Evolutionary conservation across 2,888 invertebrate genomes (phyloP).

Genomic region (Caenorhabditis japonica): DNA sequence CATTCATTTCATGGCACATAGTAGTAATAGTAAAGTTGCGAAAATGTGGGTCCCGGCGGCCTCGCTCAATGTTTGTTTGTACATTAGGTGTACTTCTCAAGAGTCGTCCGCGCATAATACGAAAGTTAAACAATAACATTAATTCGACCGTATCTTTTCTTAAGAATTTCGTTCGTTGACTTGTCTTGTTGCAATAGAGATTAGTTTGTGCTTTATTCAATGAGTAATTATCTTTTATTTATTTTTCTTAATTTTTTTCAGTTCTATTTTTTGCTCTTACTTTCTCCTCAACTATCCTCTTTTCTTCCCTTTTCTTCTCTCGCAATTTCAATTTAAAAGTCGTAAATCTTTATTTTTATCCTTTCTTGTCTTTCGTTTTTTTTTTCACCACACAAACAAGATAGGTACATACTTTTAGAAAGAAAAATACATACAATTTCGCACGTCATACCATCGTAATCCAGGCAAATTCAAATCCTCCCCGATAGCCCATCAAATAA

Average conservation of each 20-base stretch:
- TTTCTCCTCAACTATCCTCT: not conserved
- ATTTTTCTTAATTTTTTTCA: too few relatives aligned
- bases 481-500: too few relatives aligned
- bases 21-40: not conserved
- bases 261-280: too few relatives aligned
- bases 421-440: too few relatives aligned
- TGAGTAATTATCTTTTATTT: too few relatives aligned
- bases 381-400: slow-evolving; percentile 7
- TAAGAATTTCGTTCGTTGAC: too few relatives aligned
- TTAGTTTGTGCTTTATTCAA: too few relatives aligned
- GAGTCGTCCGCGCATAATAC: slow-evolving; percentile 30
- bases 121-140: slow-evolving; percentile 33
- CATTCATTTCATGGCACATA: not conserved
- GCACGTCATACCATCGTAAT: too few relatives aligned
- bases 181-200: too few relatives aligned
- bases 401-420: not conserved
- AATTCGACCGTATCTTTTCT: too few relatives aligned
- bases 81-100: slow-evolving; percentile 35
- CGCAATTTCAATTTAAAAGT: slow-evolving; percentile 13
- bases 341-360: slow-evolving; percentile 19
- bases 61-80: slow-evolving; percentile 15
- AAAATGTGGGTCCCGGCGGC: slow-evolving; percentile 4
- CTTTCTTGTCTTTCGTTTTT: not conserved
- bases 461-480: too few relatives aligned
- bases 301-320: not conserved